A percentile compares a stretch with the other conserved stretches of the same genome.
These are phyloP conservation scores for Cladopsammia gracilis DNA, from an alignment of 64 coral and sea anemone species.

Conservation along the genomic window DNA sequence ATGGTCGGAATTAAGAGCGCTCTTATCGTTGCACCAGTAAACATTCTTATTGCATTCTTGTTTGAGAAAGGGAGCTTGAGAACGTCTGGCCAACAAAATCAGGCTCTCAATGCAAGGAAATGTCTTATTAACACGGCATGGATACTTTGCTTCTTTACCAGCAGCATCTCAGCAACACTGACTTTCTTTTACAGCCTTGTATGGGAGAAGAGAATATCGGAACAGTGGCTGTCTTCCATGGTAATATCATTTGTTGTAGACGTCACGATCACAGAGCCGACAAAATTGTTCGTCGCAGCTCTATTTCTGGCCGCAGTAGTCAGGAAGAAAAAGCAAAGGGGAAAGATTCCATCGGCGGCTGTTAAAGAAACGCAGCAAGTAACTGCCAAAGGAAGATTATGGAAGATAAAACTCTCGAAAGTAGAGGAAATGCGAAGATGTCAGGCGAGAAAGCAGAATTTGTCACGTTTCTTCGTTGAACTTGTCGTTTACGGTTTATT, in stretches of 20 bases:
- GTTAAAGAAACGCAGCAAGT: neutral
- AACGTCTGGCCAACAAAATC: neutral
- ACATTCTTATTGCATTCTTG: conserved; percentile 11
- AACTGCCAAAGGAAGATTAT: neutral
- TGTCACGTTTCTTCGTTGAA: neutral
- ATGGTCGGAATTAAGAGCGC: conserved; percentile 23
- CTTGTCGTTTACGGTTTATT: conserved; percentile 23
- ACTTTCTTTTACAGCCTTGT: neutral
- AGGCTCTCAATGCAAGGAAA: neutral
- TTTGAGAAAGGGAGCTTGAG: conserved; percentile 30
- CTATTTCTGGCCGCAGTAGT: neutral
- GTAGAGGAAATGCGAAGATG: neutral
- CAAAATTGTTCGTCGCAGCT: neutral
- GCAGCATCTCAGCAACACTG: neutral
- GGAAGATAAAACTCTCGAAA: neutral
- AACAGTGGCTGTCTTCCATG: conserved; percentile 14
- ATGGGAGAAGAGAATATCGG: neutral
- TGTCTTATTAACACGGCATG: neutral
- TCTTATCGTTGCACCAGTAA: conserved; percentile 22
- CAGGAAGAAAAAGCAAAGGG: neutral
- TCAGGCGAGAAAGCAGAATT: neutral
- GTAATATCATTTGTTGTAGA: neutral
- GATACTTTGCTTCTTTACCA: neutral
- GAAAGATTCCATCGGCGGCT: too few relatives aligned
- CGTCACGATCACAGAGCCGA: neutral